phyloP scores from a whole-genome alignment of 2,797 vertebrate species.

The Nannoperca australis region DNA sequence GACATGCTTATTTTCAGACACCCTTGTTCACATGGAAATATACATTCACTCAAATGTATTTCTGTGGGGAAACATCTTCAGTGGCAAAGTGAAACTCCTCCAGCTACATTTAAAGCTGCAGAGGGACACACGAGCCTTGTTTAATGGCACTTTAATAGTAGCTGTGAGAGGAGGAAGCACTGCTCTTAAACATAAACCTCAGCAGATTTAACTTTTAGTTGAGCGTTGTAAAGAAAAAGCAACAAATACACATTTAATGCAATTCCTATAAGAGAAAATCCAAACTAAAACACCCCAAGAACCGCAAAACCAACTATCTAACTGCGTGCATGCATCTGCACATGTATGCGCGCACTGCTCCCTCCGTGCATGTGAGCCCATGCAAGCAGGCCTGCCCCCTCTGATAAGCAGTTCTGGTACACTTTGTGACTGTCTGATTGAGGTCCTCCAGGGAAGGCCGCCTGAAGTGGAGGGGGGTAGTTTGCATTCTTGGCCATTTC shows the following conservation, averaged over 20 bases:
- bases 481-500: conserved; percentile 88
- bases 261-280: not conserved
- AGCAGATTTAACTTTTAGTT: not conserved
- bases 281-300: not conserved
- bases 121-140: not conserved
- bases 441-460: conserved; percentile 83
- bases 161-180: not conserved
- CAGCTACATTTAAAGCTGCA: conserved; percentile 10
- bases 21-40: not conserved
- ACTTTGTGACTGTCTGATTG: conserved; percentile 85
- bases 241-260: not conserved
- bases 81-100: not conserved
- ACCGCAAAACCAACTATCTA: not conserved
- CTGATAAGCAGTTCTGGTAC: conserved; percentile 86
- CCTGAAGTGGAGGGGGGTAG: conserved; percentile 82
- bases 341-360: conserved; percentile 23
- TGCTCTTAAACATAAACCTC: not conserved
- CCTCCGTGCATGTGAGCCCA: conserved; percentile 58
- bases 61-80: conserved; percentile 21
- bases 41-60: conserved; percentile 11
- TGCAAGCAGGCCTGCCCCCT: conserved; percentile 72
- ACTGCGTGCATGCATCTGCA: conserved; percentile 22
- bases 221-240: not conserved
- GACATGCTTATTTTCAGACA: conserved; percentile 29
- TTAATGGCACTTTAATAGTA: not conserved